These are phyloP conservation scores for Tenualosa thibaudeaui DNA, from an alignment of 2,797 vertebrate genomes.

Conservation along the genomic window DNA sequence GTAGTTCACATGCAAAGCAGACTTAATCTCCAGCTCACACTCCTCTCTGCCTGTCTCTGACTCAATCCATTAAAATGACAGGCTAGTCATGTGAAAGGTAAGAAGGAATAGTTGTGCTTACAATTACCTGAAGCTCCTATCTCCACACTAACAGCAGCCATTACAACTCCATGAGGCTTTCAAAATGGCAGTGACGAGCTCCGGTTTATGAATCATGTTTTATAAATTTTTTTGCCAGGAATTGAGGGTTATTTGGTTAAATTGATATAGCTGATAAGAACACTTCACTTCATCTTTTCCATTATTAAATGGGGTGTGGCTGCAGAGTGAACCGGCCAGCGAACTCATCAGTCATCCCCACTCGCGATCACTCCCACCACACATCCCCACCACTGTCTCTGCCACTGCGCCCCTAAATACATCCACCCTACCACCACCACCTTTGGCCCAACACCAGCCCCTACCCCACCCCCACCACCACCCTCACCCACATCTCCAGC, in stretches of 20 bases:
- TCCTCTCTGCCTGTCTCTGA: neutral
- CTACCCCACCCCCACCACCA: too few relatives aligned
- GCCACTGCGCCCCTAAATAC: too few relatives aligned
- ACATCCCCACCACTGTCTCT: too few relatives aligned
- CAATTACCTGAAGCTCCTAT: neutral
- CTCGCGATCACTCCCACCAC: neutral
- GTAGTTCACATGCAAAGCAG: neutral
- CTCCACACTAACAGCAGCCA: neutral
- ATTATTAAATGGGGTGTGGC: slow-evolving; percentile 61
- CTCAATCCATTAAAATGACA: neutral
- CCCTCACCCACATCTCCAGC: too few relatives aligned
- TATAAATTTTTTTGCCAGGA: slow-evolving; percentile 54
- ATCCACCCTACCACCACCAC: too few relatives aligned
- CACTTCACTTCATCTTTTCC: slow-evolving; percentile 61
- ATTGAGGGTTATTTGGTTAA: slow-evolving; percentile 64
- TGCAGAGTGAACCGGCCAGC: slow-evolving; percentile 22
- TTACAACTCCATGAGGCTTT: neutral
- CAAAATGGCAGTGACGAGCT: neutral
- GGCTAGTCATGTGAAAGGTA: neutral
- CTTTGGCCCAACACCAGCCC: too few relatives aligned
- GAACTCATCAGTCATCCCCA: slow-evolving; percentile 46
- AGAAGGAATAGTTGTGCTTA: neutral
- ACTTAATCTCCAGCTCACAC: neutral
- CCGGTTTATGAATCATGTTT: slow-evolving; percentile 68
- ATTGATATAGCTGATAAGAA: slow-evolving; percentile 63